Evolutionary conservation across 1,140 invertebrate genomes (phyloP).

Genomic region (Drosophila grimshawi): DNA sequence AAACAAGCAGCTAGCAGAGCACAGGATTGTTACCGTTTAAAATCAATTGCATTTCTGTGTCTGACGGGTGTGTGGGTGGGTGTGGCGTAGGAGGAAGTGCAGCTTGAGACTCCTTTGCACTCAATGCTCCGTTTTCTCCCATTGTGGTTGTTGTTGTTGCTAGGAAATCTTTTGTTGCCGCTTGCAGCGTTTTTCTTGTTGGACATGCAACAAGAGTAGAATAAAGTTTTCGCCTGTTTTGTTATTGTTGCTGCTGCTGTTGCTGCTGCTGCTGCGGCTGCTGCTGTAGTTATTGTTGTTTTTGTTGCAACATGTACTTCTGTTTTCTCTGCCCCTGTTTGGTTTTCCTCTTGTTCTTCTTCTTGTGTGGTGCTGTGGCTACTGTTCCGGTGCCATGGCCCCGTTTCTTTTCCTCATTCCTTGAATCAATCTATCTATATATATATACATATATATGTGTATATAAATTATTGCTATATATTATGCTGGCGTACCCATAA

Average conservation of each 20-base stretch:
- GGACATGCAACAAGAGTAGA: constrained; percentile 49
- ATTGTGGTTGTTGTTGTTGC: constrained; percentile 42
- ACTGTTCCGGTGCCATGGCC: constrained; percentile 33
- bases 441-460: constrained; percentile 14
- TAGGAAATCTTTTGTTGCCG: constrained; percentile 22
- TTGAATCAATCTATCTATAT: constrained; percentile 41
- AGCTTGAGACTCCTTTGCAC: constrained; percentile 32
- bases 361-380: constrained; percentile 19
- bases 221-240: constrained; percentile 48
- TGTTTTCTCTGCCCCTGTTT: not conserved
- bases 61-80: not conserved
- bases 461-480: too few species aligned
- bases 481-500: constrained; percentile 14
- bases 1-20: constrained; percentile 35
- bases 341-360: not conserved
- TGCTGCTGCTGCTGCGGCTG: constrained; percentile 20
- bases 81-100: constrained; percentile 10
- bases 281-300: not conserved
- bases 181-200: constrained; percentile 50
- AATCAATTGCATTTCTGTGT: constrained; percentile 71
- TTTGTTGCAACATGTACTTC: constrained; percentile 12
- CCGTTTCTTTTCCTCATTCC: constrained; percentile 23
- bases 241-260: constrained; percentile 23
- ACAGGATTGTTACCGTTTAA: constrained; percentile 68
- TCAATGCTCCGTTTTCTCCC: constrained; percentile 34